Conservation (phyloP, 1,140 invertebrate species). For the Dinoponera quadriceps region DNA sequence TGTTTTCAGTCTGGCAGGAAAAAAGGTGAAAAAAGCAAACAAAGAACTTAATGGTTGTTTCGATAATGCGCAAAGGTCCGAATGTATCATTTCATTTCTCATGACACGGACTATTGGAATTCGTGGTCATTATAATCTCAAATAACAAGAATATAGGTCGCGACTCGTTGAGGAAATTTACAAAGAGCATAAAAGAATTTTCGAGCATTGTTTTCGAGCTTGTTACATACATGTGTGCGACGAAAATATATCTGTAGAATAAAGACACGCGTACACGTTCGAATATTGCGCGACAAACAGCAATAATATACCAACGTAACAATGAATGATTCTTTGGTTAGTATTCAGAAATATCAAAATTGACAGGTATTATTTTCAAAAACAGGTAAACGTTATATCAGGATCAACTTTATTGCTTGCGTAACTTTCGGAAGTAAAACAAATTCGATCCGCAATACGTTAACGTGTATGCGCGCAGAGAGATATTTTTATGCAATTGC, state of each 20-base stretch:
- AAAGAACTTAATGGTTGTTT: background rate
- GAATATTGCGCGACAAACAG: no score
- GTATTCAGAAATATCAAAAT: no score
- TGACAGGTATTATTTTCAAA: no score
- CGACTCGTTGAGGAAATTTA: background rate
- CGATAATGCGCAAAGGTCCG: background rate
- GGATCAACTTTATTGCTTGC: slow-evolving; percentile 39
- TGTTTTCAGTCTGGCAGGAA: background rate
- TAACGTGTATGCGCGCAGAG: background rate
- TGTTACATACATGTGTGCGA: slow-evolving; percentile 11
- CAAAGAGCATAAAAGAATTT: slow-evolving; percentile 7
- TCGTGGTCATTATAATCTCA: slow-evolving; percentile 1
- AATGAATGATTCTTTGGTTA: no score
- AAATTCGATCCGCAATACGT: background rate
- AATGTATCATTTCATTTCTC: background rate
- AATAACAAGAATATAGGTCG: slow-evolving; percentile 17
- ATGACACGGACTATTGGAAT: background rate
- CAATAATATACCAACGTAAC: no score
- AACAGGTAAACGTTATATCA: no score
- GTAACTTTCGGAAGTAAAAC: slow-evolving; percentile 18
- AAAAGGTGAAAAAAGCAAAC: background rate
- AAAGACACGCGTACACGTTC: no score
- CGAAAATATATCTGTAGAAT: no score
- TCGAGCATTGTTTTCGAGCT: background rate
- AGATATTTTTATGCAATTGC: slow-evolving; percentile 27